These are phyloP conservation scores for Netelia fuscicornis DNA, from an alignment of 2,888 invertebrate genomes.

Conservation along the genomic window DNA sequence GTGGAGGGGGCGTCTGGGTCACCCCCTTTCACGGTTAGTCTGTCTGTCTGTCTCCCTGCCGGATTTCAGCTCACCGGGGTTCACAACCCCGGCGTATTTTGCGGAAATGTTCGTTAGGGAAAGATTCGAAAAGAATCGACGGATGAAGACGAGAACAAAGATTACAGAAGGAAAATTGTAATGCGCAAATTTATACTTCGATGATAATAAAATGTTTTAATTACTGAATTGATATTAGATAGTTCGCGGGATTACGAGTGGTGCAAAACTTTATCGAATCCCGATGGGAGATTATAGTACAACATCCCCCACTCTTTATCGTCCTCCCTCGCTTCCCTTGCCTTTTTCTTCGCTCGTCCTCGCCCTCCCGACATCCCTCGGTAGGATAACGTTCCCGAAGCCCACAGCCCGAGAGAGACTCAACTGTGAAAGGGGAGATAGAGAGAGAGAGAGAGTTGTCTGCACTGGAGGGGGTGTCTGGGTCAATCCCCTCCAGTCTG, in stretches of 20 bases:
- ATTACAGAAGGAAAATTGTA: too few species aligned
- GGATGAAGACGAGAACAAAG: too few species aligned
- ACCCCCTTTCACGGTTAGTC: slow-evolving; percentile 81
- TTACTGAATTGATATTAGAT: not conserved
- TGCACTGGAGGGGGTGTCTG: slow-evolving; percentile 84
- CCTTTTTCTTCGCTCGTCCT: slow-evolving; percentile 37
- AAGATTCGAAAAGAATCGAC: not conserved
- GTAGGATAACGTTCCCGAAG: slow-evolving; percentile 65
- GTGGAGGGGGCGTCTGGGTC: slow-evolving; percentile 83
- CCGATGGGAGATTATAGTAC: slow-evolving; percentile 43
- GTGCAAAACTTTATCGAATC: slow-evolving; percentile 46
- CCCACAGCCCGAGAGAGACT: slow-evolving; percentile 40
- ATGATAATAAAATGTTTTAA: not conserved
- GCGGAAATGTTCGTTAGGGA: not conserved
- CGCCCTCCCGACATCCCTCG: slow-evolving; percentile 52
- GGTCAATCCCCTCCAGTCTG: slow-evolving; percentile 84
- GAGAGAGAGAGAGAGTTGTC: slow-evolving; percentile 77
- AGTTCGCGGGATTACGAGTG: slow-evolving; percentile 14
- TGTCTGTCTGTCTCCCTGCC: slow-evolving; percentile 76
- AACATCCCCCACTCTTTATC: slow-evolving; percentile 43
- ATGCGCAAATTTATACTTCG: not conserved
- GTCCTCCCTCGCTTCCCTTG: not conserved
- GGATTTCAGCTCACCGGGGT: slow-evolving; percentile 74
- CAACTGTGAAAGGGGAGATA: slow-evolving; percentile 28
- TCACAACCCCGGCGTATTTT: slow-evolving; percentile 76